phyloP scores from a whole-genome alignment of 2,888 invertebrate genomes.

The Eustalomyia histrio region DNA sequence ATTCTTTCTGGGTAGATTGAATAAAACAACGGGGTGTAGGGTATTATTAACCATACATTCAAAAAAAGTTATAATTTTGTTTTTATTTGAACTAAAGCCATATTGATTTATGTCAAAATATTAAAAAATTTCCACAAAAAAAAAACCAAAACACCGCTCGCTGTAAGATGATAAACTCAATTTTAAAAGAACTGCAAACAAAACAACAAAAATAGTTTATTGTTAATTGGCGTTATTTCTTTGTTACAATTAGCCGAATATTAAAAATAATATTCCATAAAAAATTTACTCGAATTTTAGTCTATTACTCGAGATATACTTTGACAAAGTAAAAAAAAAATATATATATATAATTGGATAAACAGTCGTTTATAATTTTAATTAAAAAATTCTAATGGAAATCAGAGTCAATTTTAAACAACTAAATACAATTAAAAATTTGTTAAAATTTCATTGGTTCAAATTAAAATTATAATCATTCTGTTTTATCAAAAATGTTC shows the following conservation, averaged over 20 bases:
- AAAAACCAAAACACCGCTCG: conserved; percentile 17
- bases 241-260: conserved; percentile 10
- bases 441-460: conserved; percentile 5
- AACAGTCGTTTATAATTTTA: conserved; percentile 77
- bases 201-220: conserved; percentile 31
- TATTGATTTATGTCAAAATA: no score
- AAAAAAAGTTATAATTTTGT: no score
- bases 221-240: conserved; percentile 42
- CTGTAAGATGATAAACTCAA: conserved; percentile 4
- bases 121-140: not conserved
- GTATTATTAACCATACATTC: no score
- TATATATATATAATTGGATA: conserved; percentile 64
- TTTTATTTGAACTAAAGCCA: no score
- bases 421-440: not conserved
- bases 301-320: conserved; percentile 79
- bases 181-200: not conserved
- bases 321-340: conserved; percentile 75
- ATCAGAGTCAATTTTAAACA: not conserved
- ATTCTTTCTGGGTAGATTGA: no score
- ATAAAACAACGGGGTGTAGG: no score
- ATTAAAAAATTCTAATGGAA: conserved; percentile 64
- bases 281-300: conserved; percentile 78
- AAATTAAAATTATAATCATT: conserved; percentile 60
- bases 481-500: conserved; percentile 50
- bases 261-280: conserved; percentile 17